Conservation (phyloP, 1,140 invertebrate species). For the Drosophila saltans region DNA sequence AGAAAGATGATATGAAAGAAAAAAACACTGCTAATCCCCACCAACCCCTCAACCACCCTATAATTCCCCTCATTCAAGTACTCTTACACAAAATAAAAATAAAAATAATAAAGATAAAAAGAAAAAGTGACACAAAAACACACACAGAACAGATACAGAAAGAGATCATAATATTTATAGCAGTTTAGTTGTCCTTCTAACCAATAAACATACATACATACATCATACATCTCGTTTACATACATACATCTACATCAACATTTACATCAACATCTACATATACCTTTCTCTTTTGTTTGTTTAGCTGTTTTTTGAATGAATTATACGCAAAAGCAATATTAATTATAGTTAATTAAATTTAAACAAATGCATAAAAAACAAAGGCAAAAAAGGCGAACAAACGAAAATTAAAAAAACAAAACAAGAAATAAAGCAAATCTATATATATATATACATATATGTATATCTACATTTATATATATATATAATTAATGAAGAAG, state of each 20-base stretch:
- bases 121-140: slow-evolving; percentile 13
- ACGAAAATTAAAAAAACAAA: slow-evolving; percentile 9
- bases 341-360: slow-evolving; percentile 82
- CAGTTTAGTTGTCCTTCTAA: slow-evolving; percentile 60
- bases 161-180: slow-evolving; percentile 48
- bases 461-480: slow-evolving; percentile 51
- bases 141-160: slow-evolving; percentile 8
- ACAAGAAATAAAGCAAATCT: slow-evolving; percentile 20
- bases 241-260: slow-evolving; percentile 29
- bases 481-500: slow-evolving; percentile 76
- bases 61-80: slow-evolving; percentile 7
- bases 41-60: not conserved
- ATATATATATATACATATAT: slow-evolving; percentile 39
- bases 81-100: slow-evolving; percentile 20
- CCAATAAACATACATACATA: too few relatives aligned
- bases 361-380: slow-evolving; percentile 59
- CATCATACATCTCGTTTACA: not conserved
- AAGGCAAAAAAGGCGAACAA: slow-evolving; percentile 38
- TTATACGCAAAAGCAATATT: slow-evolving; percentile 80
- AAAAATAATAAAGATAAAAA: slow-evolving; percentile 12
- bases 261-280: slow-evolving; percentile 19
- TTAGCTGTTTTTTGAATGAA: slow-evolving; percentile 79
- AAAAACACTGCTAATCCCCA: slow-evolving; percentile 10
- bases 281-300: slow-evolving; percentile 66
- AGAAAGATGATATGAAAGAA: not conserved